Evolutionary conservation across 2,797 vertebrate genomes (phyloP).

Genomic region (Pseudocheirus occidentalis): DNA sequence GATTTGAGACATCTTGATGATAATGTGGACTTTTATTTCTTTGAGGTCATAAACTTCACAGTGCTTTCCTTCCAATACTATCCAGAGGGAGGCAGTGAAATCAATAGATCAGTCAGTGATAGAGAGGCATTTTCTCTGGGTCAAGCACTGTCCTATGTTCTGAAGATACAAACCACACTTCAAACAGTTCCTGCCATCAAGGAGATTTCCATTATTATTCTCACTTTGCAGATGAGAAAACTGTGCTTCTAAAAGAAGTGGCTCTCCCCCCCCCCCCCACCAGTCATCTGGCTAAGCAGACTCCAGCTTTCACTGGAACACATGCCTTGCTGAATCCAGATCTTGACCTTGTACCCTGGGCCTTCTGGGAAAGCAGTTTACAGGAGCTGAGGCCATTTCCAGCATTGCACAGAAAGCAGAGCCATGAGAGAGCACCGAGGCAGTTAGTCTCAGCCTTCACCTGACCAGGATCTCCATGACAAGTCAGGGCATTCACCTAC

Average conservation of each 20-base stretch:
- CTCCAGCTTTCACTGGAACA: background rate
- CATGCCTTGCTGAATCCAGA: background rate
- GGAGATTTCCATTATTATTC: background rate
- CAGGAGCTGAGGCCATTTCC: background rate
- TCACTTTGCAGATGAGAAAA: background rate
- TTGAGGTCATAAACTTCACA: background rate
- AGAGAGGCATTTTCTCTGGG: background rate
- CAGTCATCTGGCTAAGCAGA: too few species aligned
- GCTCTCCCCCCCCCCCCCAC: too few species aligned
- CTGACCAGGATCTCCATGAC: background rate
- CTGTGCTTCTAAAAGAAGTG: background rate
- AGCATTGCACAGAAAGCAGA: background rate
- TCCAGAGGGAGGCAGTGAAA: background rate
- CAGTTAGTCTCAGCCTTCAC: background rate
- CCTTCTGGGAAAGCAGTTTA: background rate
- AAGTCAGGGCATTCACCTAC: background rate
- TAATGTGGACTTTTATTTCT: background rate
- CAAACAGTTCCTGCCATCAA: accelerated
- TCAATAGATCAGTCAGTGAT: background rate
- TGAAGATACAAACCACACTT: accelerated
- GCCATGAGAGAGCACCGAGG: background rate
- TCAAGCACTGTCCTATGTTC: background rate
- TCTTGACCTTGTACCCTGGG: background rate
- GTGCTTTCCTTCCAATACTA: too few species aligned
- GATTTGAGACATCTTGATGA: background rate